Conservation (phyloP, 2,797 vertebrate genomes). For the Nyctalus aviator region DNA sequence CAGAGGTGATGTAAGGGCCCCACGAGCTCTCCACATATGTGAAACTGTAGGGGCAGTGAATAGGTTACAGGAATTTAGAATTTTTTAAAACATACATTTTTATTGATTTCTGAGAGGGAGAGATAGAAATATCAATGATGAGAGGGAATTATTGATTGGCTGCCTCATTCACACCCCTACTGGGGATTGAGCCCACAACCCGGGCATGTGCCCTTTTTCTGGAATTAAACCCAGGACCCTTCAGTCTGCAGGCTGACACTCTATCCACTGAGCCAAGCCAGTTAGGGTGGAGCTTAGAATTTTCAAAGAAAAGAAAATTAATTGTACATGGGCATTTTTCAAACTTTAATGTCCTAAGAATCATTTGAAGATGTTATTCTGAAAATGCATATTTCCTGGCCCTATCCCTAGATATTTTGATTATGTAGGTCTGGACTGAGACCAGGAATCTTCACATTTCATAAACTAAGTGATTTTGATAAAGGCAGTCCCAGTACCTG, state of each 20-base stretch:
- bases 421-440: background rate
- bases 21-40: background rate
- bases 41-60: slow-evolving; percentile 68
- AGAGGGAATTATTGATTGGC: too few species aligned
- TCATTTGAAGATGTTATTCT: background rate
- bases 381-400: background rate
- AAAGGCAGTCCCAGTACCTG: background rate
- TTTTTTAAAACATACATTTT: background rate
- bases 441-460: background rate
- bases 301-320: background rate
- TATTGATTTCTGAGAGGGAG: too few species aligned
- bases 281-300: too few species aligned
- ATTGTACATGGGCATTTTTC: background rate
- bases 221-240: too few species aligned
- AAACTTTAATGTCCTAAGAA: background rate
- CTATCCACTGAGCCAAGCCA: too few species aligned
- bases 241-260: too few species aligned
- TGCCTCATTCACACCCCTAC: too few species aligned
- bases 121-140: too few species aligned
- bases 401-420: background rate
- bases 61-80: background rate
- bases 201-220: too few species aligned
- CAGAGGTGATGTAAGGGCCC: slow-evolving; percentile 75
- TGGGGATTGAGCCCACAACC: too few species aligned
- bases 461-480: background rate